Percentiles rank a stretch among this genome's conserved stretches.
Conservation (phyloP, 2,888 invertebrate genomes). For the Dicyrtoma fusca region DNA sequence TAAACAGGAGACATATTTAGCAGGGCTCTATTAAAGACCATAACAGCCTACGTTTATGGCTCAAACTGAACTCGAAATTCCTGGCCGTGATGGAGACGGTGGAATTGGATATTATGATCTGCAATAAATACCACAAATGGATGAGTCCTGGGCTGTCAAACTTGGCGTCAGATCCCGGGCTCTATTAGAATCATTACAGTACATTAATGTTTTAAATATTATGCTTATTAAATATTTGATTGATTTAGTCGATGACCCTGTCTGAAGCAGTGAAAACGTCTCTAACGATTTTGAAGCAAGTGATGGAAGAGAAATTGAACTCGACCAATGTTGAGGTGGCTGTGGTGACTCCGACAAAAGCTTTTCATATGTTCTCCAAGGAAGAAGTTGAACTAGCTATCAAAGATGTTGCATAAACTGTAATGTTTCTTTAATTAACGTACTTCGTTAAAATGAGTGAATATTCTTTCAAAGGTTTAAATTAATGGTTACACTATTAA, state of each 20-base stretch:
- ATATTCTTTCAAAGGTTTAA: too few species aligned
- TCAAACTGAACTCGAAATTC: too few species aligned
- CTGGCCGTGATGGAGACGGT: too few species aligned
- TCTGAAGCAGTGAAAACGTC: constrained; percentile 90
- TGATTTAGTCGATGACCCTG: constrained; percentile 80
- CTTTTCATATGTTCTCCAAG: constrained; percentile 88
- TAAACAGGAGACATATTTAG: too few species aligned
- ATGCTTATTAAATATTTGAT: constrained; percentile 36
- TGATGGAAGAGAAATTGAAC: constrained; percentile 99
- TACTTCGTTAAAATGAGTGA: too few species aligned
- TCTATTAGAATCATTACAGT: constrained; percentile 10
- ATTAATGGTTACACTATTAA: too few species aligned
- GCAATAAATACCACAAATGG: too few species aligned
- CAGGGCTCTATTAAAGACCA: too few species aligned
- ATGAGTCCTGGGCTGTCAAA: not conserved
- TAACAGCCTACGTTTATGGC: too few species aligned
- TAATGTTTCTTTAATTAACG: not conserved
- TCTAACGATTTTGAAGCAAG: constrained; percentile 94
- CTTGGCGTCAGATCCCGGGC: not conserved
- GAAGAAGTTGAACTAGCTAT: constrained; percentile 91
- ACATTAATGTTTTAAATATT: not conserved
- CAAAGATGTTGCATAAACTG: constrained; percentile 57
- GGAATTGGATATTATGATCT: too few species aligned
- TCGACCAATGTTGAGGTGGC: constrained; percentile 97
- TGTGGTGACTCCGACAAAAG: constrained; percentile 80